Evolutionary conservation across 2,888 invertebrate species (phyloP).

Genomic region (Leptura quadrifasciata): DNA sequence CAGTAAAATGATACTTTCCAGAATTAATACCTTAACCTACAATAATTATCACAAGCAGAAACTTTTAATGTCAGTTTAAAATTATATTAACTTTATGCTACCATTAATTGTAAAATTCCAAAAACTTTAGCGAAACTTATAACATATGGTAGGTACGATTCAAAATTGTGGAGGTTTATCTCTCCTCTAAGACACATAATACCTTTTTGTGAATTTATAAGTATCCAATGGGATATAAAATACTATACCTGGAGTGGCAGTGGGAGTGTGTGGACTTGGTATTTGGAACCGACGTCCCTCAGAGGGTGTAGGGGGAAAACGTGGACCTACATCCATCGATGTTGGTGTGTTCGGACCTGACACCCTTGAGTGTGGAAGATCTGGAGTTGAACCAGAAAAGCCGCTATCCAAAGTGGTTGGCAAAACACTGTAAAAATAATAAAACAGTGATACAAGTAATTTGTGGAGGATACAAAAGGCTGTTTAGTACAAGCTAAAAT

Average conservation of each 20-base stretch:
- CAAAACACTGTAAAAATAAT: slow-evolving; percentile 65
- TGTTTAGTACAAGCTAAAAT: background rate
- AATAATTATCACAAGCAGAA: no score
- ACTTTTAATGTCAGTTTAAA: no score
- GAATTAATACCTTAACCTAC: no score
- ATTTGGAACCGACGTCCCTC: slow-evolving; percentile 75
- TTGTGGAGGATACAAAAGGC: background rate
- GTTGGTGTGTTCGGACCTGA: slow-evolving; percentile 76
- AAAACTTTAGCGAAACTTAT: no score
- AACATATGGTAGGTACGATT: no score
- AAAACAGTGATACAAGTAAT: background rate
- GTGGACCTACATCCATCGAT: slow-evolving; percentile 73
- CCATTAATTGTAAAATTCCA: no score
- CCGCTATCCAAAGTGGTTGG: slow-evolving; percentile 72
- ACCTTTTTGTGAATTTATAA: background rate
- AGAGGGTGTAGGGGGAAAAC: slow-evolving; percentile 72
- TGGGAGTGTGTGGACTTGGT: slow-evolving; percentile 75
- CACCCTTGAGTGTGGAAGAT: slow-evolving; percentile 70
- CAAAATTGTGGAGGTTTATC: no score
- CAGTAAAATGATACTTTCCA: no score
- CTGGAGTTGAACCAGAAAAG: slow-evolving; percentile 70
- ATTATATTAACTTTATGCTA: no score
- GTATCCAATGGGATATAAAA: background rate
- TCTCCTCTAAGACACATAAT: no score
- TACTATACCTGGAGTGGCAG: slow-evolving; percentile 60